Percentiles rank a stretch among this genome's conserved stretches.
Conservation (phyloP, 2,797 vertebrate species). For the Dallia pectoralis region DNA sequence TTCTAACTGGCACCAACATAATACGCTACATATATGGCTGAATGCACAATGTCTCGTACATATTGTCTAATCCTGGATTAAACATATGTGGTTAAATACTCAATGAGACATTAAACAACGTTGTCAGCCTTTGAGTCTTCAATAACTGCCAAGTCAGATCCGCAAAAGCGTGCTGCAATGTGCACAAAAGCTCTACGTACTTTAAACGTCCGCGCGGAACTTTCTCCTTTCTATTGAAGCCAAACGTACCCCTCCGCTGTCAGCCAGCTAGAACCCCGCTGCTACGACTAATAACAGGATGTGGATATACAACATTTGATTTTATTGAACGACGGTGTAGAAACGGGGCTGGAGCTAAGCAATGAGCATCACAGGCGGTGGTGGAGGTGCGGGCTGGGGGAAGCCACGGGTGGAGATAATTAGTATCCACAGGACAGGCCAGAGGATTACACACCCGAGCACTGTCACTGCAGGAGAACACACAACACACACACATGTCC, state of each 20-base stretch:
- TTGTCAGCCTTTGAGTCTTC: not conserved
- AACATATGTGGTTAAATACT: not conserved
- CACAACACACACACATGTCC: conserved; percentile 30
- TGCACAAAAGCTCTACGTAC: not conserved
- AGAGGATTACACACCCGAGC: conserved; percentile 56
- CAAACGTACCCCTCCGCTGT: not conserved
- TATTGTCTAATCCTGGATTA: not conserved
- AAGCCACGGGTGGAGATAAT: conserved; percentile 25
- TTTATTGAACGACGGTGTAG: not conserved
- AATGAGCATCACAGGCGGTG: too few relatives aligned
- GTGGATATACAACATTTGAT: not conserved
- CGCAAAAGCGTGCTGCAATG: not conserved
- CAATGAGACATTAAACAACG: not conserved
- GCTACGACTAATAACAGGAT: not conserved
- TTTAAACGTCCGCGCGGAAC: not conserved
- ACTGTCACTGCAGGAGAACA: conserved; percentile 39
- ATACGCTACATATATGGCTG: conserved; percentile 51
- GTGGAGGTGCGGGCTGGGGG: too few relatives aligned
- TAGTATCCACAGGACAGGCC: conserved; percentile 49
- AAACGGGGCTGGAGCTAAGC: too few relatives aligned
- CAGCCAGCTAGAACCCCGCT: not conserved
- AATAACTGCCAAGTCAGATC: not conserved
- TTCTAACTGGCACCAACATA: conserved; percentile 49
- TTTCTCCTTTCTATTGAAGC: not conserved
- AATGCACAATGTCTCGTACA: not conserved